A percentile compares a stretch with the other conserved stretches of the same genome.
Evolutionary conservation across 2,888 invertebrate genomes (phyloP).

Genomic region (Steromphala cineraria): DNA sequence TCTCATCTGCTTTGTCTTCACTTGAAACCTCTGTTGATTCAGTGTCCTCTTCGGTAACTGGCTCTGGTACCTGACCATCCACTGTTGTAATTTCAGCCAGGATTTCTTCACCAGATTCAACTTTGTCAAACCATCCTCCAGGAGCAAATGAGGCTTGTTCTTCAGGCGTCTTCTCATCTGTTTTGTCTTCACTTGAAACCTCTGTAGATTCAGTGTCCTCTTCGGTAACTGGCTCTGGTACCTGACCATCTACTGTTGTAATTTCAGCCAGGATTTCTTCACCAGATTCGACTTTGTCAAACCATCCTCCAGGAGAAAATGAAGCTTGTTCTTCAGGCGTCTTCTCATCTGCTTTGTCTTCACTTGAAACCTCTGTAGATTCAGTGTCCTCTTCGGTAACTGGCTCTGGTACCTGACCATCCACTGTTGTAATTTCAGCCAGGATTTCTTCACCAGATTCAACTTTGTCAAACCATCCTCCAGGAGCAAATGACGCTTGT

Average conservation of each 20-base stretch:
- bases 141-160: not conserved
- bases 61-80: not conserved
- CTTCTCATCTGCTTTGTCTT: not conserved
- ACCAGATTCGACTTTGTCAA: not conserved
- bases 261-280: not conserved
- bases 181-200: not conserved
- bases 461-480: constrained; percentile 13
- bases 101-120: not conserved
- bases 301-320: too few species aligned
- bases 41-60: not conserved
- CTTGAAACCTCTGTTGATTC: too few species aligned
- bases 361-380: not conserved
- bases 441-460: not conserved
- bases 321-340: too few species aligned
- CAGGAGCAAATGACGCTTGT: not conserved
- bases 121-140: not conserved
- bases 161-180: not conserved
- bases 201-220: not conserved
- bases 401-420: not conserved
- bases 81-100: not conserved
- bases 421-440: not conserved
- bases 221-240: not conserved
- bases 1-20: not conserved
- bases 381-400: not conserved
- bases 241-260: not conserved